Conservation (phyloP, 1,140 invertebrate species). For the Leptopilina clavipes region DNA sequence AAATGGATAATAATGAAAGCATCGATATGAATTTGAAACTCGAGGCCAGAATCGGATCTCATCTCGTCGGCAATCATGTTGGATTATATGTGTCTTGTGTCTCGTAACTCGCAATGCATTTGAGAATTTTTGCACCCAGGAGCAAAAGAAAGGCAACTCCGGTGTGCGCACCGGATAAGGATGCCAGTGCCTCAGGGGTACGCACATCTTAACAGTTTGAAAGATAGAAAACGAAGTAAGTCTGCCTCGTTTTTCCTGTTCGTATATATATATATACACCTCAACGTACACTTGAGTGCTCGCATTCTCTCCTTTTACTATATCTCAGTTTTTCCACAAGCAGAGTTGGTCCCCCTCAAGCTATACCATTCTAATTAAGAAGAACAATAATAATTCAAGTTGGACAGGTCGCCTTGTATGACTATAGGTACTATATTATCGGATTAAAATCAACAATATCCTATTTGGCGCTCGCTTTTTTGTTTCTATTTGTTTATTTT, state of each 20-base stretch:
- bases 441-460: conserved; percentile 12
- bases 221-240: conserved; percentile 14
- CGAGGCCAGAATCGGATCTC: not conserved
- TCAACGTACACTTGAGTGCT: not conserved
- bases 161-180: conserved; percentile 20
- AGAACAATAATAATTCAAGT: conserved; percentile 33
- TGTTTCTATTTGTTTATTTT: not conserved
- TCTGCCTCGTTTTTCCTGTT: conserved; percentile 11
- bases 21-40: conserved; percentile 4
- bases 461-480: not conserved
- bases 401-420: not conserved
- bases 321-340: conserved; percentile 6
- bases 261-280: not conserved
- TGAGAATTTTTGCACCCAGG: conserved; percentile 25
- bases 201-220: conserved; percentile 11
- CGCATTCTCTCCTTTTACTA: not conserved
- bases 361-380: conserved; percentile 25
- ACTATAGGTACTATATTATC: not conserved
- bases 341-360: not conserved
- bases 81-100: conserved; percentile 27
- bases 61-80: not conserved
- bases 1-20: too few relatives aligned
- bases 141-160: conserved; percentile 18
- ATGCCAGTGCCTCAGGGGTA: not conserved
- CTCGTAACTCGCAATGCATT: conserved; percentile 30